Evolutionary conservation across 2,113 vertebrate genomes (phyloP).

Genomic region (Austrofundulus limnaeus): DNA sequence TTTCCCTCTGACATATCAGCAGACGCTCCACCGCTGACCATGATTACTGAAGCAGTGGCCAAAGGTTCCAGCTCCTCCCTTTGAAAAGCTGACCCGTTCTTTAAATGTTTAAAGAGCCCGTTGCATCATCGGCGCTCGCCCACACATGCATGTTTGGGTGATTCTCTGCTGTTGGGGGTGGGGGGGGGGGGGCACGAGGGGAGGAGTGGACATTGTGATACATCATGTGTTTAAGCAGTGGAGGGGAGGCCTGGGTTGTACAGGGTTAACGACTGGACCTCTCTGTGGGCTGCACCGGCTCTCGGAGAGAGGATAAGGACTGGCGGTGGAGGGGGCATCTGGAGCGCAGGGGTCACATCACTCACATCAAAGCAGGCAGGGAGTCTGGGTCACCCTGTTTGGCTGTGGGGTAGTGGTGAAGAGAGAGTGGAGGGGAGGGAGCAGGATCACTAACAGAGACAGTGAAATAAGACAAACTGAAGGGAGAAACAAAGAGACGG

Average conservation of each 20-base stretch:
- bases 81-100: conserved; percentile 76
- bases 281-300: conserved; percentile 64
- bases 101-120: conserved; percentile 78
- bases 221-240: conserved; percentile 81
- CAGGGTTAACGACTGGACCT: conserved; percentile 79
- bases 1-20: conserved; percentile 65
- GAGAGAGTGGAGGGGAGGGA: conserved; percentile 47
- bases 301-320: conserved; percentile 75
- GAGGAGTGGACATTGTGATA: conserved; percentile 68
- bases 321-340: conserved; percentile 75
- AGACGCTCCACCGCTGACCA: conserved; percentile 69
- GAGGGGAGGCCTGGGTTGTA: conserved; percentile 69
- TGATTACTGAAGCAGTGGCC: conserved; percentile 77
- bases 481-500: conserved; percentile 19
- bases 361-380: conserved; percentile 80
- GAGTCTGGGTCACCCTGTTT: conserved; percentile 75
- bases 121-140: conserved; percentile 74
- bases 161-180: conserved; percentile 51
- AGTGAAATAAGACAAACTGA: conserved; percentile 42
- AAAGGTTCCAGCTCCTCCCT: conserved; percentile 74
- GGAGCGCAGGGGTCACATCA: conserved; percentile 76
- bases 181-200: conserved; percentile 51
- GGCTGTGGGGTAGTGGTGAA: conserved; percentile 47
- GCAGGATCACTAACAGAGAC: conserved; percentile 38
- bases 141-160: conserved; percentile 78